Base-by-base conservation (phyloP, 1,140 invertebrate species). In the Conus ventricosus region DNA sequence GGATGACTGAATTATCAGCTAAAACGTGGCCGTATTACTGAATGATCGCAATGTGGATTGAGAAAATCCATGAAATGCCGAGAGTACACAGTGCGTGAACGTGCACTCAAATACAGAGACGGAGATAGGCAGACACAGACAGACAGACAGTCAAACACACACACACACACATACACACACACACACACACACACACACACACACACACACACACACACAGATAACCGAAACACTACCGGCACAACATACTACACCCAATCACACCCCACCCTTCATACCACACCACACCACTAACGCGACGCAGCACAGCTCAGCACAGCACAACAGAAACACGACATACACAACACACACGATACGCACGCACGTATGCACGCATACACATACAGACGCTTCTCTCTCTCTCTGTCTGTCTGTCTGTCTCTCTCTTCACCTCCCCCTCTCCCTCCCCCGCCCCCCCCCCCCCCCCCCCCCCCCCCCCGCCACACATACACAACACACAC, bases 61-160 rank as follows among this genome's bases (percentile, higher is more conserved):
- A 39, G 39, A 39, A 39, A 39, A 39, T 39, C 0, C 39, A 39
- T 39, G 39, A 39, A 39, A 39, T 39, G 39, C 39, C 39, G 39
- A 39, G 39, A 39, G 39, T 39, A 39, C 39, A 39, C 39, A 39
- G 39, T 39, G 0, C 39, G 39, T 39, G 39, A 39, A 39, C 39
- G 39, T 39, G 39, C 39, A 4, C 57, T 60, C 57, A 83, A n/a
- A 75, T 2, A 57, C 20, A 75, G 15, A 83, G 27, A 67, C 27
- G 23, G 27, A 51, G 63, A 85, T 27, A 84, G 81, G 53, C 17
- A 84, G 67, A 76, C 7, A 84, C 27, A 84, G 51, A 71, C 27
- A 76, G 27, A 75, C 53, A 82, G 25, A 71, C 51, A 10, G 76
- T 4, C 76, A 78, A 6, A 51, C 25, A 6, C 6, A 78, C 27